Evolutionary conservation across 2,888 invertebrate species (phyloP).

Genomic region (Ommatoiulus sabulosus): DNA sequence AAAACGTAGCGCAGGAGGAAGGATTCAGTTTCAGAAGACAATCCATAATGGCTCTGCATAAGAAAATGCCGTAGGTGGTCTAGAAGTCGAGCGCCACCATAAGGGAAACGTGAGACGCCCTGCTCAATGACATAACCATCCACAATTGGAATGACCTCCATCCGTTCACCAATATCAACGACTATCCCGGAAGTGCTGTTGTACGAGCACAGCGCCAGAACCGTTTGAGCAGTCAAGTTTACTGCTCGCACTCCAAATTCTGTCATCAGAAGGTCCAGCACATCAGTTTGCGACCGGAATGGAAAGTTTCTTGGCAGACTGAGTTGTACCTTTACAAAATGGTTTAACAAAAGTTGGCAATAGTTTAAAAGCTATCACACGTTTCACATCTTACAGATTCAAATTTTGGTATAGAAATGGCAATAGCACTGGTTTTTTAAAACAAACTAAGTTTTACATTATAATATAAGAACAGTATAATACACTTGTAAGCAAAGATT

Average conservation of each 20-base stretch:
- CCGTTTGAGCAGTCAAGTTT: slow-evolving; percentile 72
- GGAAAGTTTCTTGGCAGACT: slow-evolving; percentile 70
- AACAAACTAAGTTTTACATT: no score
- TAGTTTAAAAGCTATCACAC: no score
- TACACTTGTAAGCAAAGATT: no score
- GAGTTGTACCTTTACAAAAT: slow-evolving; percentile 64
- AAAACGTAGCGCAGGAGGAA: slow-evolving; percentile 70
- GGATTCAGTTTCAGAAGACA: slow-evolving; percentile 67
- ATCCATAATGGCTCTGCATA: slow-evolving; percentile 65
- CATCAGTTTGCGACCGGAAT: slow-evolving; percentile 67
- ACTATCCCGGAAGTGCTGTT: slow-evolving; percentile 73
- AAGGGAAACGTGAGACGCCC: slow-evolving; percentile 71
- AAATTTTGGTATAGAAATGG: no score
- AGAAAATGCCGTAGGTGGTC: slow-evolving; percentile 69
- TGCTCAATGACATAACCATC: slow-evolving; percentile 72
- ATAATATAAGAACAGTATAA: no score
- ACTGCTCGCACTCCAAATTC: slow-evolving; percentile 68
- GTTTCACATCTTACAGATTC: no score
- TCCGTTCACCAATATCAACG: slow-evolving; percentile 73
- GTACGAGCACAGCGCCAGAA: slow-evolving; percentile 73
- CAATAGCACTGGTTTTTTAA: no score
- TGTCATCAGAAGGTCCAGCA: slow-evolving; percentile 69
- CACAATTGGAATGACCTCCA: slow-evolving; percentile 72
- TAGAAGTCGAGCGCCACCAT: slow-evolving; percentile 70
- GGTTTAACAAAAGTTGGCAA: background rate